Conservation (phyloP, 1,140 invertebrate species). For the Cephus cinctus region DNA sequence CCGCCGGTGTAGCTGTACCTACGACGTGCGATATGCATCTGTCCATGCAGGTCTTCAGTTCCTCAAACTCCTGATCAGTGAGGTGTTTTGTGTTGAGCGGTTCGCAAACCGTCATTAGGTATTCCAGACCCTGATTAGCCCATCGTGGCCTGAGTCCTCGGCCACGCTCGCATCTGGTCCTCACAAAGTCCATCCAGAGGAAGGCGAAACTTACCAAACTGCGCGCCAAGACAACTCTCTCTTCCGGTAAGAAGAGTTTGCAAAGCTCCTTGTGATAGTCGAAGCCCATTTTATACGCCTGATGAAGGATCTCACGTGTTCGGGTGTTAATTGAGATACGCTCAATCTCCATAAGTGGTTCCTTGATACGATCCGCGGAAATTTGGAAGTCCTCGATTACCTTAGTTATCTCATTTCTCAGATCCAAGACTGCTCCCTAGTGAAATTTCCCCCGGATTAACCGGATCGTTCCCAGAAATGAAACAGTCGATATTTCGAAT, state of each 20-base stretch:
- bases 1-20: constrained; percentile 57
- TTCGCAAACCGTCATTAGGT: constrained; percentile 78
- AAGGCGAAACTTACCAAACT: constrained; percentile 74
- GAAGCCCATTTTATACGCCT: constrained; percentile 86
- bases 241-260: constrained; percentile 60
- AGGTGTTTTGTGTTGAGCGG: constrained; percentile 75
- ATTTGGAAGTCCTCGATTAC: constrained; percentile 66
- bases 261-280: constrained; percentile 85
- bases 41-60: constrained; percentile 70
- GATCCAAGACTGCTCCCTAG: constrained; percentile 62
- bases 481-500: constrained; percentile 13
- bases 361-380: constrained; percentile 35
- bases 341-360: constrained; percentile 41
- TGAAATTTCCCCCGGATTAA: too few species aligned
- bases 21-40: constrained; percentile 80
- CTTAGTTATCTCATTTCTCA: constrained; percentile 62
- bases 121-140: constrained; percentile 84
- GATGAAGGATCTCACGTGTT: constrained; percentile 79
- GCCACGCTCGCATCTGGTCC: constrained; percentile 77
- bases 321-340: constrained; percentile 58
- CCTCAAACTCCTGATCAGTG: constrained; percentile 75
- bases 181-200: constrained; percentile 87
- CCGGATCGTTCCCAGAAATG: too few species aligned
- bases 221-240: constrained; percentile 42
- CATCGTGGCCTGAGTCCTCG: constrained; percentile 80